Conservation (phyloP, 1,140 invertebrate genomes). For the Phymastichus coffea region DNA sequence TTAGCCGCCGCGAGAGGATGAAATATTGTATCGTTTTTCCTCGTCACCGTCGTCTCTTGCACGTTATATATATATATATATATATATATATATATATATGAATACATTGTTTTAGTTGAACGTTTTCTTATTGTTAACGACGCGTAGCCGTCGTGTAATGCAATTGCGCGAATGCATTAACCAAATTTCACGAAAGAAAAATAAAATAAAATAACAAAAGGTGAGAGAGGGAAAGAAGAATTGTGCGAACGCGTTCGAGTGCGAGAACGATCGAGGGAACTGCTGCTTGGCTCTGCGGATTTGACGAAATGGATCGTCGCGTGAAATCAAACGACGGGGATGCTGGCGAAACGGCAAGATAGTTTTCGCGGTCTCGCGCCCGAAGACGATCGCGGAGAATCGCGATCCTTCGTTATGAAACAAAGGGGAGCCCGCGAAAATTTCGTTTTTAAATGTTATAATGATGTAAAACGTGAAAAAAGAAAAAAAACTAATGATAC, state of each 20-base stretch:
- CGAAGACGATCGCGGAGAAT: too few species aligned
- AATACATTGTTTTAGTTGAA: too few species aligned
- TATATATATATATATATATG: too few species aligned
- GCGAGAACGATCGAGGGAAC: background rate
- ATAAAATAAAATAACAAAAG: background rate
- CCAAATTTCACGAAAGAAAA: background rate
- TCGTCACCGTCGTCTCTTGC: too few species aligned
- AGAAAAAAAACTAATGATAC: slow-evolving; percentile 5
- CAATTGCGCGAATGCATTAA: background rate
- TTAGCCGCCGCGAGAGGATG: background rate
- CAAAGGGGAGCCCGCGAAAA: background rate
- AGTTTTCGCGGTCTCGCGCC: too few species aligned
- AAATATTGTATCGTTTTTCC: background rate
- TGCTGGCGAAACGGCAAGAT: too few species aligned
- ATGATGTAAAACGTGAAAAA: slow-evolving; percentile 15
- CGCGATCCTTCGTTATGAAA: too few species aligned
- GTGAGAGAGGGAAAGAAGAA: background rate
- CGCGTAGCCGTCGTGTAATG: background rate
- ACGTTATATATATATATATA: background rate
- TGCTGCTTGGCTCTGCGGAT: background rate
- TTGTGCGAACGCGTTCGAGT: background rate
- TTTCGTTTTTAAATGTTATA: slow-evolving; percentile 25
- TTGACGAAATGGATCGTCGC: background rate
- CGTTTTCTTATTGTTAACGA: too few species aligned
- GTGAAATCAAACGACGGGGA: too few species aligned